Base-by-base conservation (phyloP, 2,797 vertebrate species). In the Pelochelys cantorii region DNA sequence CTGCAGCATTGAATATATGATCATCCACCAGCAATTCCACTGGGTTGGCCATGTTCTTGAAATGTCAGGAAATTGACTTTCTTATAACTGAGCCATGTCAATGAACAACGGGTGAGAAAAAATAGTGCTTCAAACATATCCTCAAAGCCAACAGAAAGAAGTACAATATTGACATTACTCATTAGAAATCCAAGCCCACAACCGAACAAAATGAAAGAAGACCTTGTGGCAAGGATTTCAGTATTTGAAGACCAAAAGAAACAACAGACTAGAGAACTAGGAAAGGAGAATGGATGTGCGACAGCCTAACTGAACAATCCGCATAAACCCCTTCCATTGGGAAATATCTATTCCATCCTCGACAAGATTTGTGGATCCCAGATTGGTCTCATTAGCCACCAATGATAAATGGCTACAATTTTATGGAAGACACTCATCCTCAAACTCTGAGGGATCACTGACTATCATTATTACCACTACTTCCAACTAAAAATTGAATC, bases 401-500 rank as follows among this genome's bases (percentile, higher is more conserved):
- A 71, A 9, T 10, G 5, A 37, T 71, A 71, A 37, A 3, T 71
- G 34, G 20, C n/a, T 71, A 22, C 10, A 5, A 71, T 71, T 68
- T 68, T 71, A 71, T 71, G 65, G n/a, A 71, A 34, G n/a, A 71
- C 9, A 34, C 34, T 71, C 65, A 11, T 37, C 65, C n/a, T 71
- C 18, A 17, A 71, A 71, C 34, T 71, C 65, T 71, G n/a, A 71
- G 5, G 20, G 18, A 71, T 37, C 34, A 34, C 34, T 4, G 4
- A 11, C 65, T 65, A n/a, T 20, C 23, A 59, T 18, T 20, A 71
- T 10, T 34, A 71, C 17, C 20, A 11, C 11, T n/a, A 1, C n/a
- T 2, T 1, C 3, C 77, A 4, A n/a, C 3, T 17, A 0, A 1
- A 59, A 52, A 27, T 2, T 54, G 78, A 65, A 0, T 3, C 27